phyloP scores from a whole-genome alignment of 92 coral and sea anemone genomes.

The Muricea muricata region DNA sequence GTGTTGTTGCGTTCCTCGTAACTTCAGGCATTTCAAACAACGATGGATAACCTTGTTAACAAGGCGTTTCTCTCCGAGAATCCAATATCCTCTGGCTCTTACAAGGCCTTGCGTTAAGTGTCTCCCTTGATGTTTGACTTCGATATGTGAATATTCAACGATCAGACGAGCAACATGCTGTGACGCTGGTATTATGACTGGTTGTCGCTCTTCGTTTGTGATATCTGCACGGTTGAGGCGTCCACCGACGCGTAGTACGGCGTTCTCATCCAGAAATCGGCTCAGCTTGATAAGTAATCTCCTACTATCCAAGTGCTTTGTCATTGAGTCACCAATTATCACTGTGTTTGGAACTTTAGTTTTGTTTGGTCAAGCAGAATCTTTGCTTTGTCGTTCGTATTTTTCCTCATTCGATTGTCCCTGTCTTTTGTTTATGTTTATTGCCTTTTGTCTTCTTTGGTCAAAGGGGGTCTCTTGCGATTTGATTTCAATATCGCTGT shows the following conservation, averaged over 20 bases:
- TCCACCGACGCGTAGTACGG: not conserved
- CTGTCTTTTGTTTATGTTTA: no score
- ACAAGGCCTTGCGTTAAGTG: slow-evolving; percentile 51
- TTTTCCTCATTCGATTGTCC: no score
- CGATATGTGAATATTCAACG: not conserved
- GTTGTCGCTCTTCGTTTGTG: not conserved
- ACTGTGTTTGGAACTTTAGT: no score
- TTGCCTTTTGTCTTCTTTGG: no score
- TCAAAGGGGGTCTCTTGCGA: no score
- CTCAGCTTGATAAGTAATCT: not conserved
- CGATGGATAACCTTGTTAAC: slow-evolving; percentile 31
- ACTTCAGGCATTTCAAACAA: slow-evolving; percentile 54
- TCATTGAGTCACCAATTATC: no score
- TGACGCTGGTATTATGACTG: not conserved
- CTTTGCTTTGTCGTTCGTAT: no score
- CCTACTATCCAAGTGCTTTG: no score
- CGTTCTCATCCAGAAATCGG: no score
- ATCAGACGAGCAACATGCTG: not conserved
- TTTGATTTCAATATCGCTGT: no score
- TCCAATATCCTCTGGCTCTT: slow-evolving; percentile 55
- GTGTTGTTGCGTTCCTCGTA: slow-evolving; percentile 34
- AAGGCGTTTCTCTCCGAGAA: slow-evolving; percentile 59
- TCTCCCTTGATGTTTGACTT: not conserved
- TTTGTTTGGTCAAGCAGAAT: no score
- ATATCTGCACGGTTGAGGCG: not conserved